phyloP scores from a whole-genome alignment of 2,113 vertebrate species.

The Phalacrocorax pelagicus region DNA sequence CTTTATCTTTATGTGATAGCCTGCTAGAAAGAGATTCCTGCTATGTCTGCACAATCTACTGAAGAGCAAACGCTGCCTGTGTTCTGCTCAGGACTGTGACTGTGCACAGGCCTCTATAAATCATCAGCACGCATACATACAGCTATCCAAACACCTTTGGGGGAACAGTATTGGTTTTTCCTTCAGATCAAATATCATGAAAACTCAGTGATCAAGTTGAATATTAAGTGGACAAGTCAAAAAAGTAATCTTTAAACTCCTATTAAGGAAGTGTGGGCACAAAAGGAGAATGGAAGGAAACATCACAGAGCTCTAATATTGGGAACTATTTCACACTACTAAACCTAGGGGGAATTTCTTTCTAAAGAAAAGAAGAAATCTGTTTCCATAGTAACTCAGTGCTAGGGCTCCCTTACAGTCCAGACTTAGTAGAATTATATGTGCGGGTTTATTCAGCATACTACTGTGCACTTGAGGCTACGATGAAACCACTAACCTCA shows the following conservation, averaged over 20 bases:
- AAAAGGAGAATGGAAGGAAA: neutral
- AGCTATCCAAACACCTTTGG: neutral
- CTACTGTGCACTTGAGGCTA: slow-evolving; percentile 53
- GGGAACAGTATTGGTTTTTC: neutral
- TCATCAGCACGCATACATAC: neutral
- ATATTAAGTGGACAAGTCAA: neutral
- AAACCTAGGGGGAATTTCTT: slow-evolving; percentile 70
- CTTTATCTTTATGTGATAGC: neutral
- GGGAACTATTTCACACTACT: slow-evolving; percentile 22
- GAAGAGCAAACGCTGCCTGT: neutral
- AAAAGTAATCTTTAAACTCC: neutral
- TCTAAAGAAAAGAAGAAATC: slow-evolving; percentile 68
- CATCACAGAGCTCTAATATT: neutral
- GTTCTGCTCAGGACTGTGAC: neutral
- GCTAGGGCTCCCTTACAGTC: slow-evolving; percentile 63
- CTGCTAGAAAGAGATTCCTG: neutral
- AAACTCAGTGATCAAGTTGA: neutral
- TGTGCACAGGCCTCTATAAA: neutral
- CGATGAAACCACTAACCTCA: slow-evolving; percentile 42
- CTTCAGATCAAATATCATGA: neutral
- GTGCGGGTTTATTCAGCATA: slow-evolving; percentile 66
- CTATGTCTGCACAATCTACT: neutral
- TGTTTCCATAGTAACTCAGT: slow-evolving; percentile 78
- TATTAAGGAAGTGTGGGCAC: neutral
- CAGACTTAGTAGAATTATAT: slow-evolving; percentile 74